Base-by-base conservation (phyloP, 2,888 invertebrate genomes). In the Micoletzkya japonica region DNA sequence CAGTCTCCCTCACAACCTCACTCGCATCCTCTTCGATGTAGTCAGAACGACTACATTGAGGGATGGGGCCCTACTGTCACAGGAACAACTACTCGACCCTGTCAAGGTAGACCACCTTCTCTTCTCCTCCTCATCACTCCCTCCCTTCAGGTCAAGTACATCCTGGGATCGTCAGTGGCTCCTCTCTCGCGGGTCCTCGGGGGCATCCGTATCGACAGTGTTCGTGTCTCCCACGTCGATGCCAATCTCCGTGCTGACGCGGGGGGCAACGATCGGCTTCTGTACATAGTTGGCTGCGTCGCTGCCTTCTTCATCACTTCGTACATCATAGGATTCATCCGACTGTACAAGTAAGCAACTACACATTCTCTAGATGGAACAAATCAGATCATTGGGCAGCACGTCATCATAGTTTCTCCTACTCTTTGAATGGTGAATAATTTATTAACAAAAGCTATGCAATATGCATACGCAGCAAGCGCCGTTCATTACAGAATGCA, bases 131-230 rank as follows among this genome's bases (percentile, higher is more conserved):
- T n/a, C n/a, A n/a, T n/a, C n/a, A n/a, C n/a, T n/a, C n/a, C n/a
- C n/a, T n/a, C 57, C 14, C 4, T 78, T 28, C 71, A 78, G 76
- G 75, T 84, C 24, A 82, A 82, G 70, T 75, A 79, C 61, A 83
- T 83, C 39, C 73, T 80, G 2, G 77, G 72, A 3, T 76, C 76
- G 44, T 76, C 77, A 59, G 63, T 68, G 0, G 77, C 71, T 1
- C 82, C 84, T 14, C 73, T 84, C 14, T 76, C 81, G n/a, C 75
- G 84, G 20, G 80, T 84, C 17, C 73, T 84, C 2, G 84, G 84
- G 7, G 84, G 84, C 34, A 77, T 84, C 30, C 73, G 72, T 52
- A 77, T 84, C 26, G 81, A 81, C 44, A 77, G 76, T 64, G 77
- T 79, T 14, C 67, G 79, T 7, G 73, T 73, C 4, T 66, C 75